Base-by-base conservation (phyloP, 1,140 invertebrate genomes). In the Drosophila auraria region DNA sequence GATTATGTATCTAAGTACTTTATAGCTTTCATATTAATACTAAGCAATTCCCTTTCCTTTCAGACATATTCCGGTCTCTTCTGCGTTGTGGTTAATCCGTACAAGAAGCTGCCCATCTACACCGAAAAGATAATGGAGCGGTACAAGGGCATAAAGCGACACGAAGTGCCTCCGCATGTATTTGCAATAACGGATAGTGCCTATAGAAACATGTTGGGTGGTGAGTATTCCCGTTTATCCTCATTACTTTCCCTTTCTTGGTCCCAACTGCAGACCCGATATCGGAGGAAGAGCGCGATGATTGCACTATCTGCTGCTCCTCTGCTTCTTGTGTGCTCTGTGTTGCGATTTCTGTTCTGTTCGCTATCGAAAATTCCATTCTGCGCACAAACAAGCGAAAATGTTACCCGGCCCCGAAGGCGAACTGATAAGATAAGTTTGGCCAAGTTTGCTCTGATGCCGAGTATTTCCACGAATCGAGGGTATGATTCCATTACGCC, bases 11-110 rank as follows among this genome's bases (percentile, higher is more conserved):
- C 1, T 38, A 12, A 38, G 30, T 33, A 33, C 20, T 9, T 33
- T 33, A 30, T n/a, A 30, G 2, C 5, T 8, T n/a, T 27, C n/a
- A 25, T 27, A 25, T 51, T 27, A n/a, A 27, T 5, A 17, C 47
- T 25, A 25, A n/a, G 8, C 27, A 54, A 12, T 33, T 62, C 3
- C 9, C 60, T 83, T 91, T 83, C 91, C 82, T 83, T 96, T 17
- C 95, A 99, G 98, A 99, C 99, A 70, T 99, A 99, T 94, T 99
- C 98, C 70, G 99, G 98, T 76, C 96, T 99, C 64, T 99, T 99
- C 95, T 99, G 99, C 94, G 99, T 99, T 82, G 99, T 99, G 72
- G 98, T 99, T 47, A 99, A 99, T 95, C 99, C 99, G 4, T 99
- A 99, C 95, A 99, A 99, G 94, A 97, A 97, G 93, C 95, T 99